Base-by-base conservation (phyloP, 1,140 invertebrate genomes). In the Zaprionus capensis region DNA sequence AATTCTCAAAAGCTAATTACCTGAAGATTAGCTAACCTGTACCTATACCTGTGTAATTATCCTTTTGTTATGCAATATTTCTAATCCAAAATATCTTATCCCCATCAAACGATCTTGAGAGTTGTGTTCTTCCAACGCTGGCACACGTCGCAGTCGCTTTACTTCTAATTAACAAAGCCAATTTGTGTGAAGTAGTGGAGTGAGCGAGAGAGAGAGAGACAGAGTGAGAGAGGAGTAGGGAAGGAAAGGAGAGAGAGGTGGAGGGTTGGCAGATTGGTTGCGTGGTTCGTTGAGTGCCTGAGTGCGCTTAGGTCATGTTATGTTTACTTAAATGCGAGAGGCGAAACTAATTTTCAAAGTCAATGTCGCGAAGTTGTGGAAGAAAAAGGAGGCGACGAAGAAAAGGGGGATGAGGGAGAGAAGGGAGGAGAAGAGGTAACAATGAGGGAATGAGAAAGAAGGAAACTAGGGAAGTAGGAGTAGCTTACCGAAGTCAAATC, bases 291-390 rank as follows among this genome's bases (percentile, higher is more conserved):
- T 15, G 36, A 15, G 26, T 20, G 44, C 9, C 34, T 41, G 51
- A 20, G 26, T 63, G 34, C 17, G 34, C 31, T 61, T 28, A 11
- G 41, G 59, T 28, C 41, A 46, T 46, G 59, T 53, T 38, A 24
- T 36, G 62, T 55, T 38, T 57, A 15, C 61, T 59, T 64, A 7
- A 17, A 31, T 28, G 46, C 49, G 38, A 28, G 55, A 7, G n/a
- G 56, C 41, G 28, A 73, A 87, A 83, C 78, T 80, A 75, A 82
- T 83, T 86, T 86, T 86, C 83, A 83, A 80, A 88, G 83, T 88
- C 80, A 86, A 86, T 83, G 83, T 78, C 77, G 71, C 78, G 51
- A 72, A 71, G 41, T 58, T 57, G 53, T 7, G 17, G 17, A 9
- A 49, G 17, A 17, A 20, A 49, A 20, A 49, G 1, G 1, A n/a